These are phyloP conservation scores for Rhea pennata DNA, from an alignment of 2,113 vertebrate genomes.

Conservation along the genomic window DNA sequence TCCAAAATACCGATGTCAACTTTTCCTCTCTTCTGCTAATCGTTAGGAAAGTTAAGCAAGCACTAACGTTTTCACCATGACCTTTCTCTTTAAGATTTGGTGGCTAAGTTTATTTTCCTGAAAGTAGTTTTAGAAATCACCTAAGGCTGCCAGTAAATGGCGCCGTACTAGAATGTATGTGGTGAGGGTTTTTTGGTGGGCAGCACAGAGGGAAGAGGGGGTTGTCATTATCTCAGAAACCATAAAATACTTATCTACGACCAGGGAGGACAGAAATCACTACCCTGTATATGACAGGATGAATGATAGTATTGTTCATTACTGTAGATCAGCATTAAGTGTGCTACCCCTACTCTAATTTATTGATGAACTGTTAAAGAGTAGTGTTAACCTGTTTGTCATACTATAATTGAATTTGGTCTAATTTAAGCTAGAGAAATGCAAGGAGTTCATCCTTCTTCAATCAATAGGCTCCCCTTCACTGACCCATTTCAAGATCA, in stretches of 20 bases:
- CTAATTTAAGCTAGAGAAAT: slow-evolving; percentile 73
- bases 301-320: slow-evolving; percentile 45
- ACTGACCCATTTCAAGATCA: slow-evolving; percentile 74
- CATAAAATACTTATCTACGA: background rate
- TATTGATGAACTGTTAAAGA: slow-evolving; percentile 71
- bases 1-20: background rate
- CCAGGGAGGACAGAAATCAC: background rate
- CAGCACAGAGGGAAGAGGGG: background rate
- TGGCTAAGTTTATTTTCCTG: background rate
- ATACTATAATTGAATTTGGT: slow-evolving; percentile 74
- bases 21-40: background rate
- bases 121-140: background rate
- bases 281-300: background rate
- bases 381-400: slow-evolving; percentile 69
- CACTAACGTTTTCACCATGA: background rate
- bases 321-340: slow-evolving; percentile 10
- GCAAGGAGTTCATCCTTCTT: slow-evolving; percentile 77
- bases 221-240: background rate
- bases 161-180: background rate
- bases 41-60: background rate
- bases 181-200: background rate
- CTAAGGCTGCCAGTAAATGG: background rate
- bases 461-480: slow-evolving; percentile 79
- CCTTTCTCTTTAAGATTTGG: background rate
- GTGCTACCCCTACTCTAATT: slow-evolving; percentile 68